Evolutionary conservation across 2,888 invertebrate genomes (phyloP).

Genomic region (Imbricaverruca yamaguchii): DNA sequence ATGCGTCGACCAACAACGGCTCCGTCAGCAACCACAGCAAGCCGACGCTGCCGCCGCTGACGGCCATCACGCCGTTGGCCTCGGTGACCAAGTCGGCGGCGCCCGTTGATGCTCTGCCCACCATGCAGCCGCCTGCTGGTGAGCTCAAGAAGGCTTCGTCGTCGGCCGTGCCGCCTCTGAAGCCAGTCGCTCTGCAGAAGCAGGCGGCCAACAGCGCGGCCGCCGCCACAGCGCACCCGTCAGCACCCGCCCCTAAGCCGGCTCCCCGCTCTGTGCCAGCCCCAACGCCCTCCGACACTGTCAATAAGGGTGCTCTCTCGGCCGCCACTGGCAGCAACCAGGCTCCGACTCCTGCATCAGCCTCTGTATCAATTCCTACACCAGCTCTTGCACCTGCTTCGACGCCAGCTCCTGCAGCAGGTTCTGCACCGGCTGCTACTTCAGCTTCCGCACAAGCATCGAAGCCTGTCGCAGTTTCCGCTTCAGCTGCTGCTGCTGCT

Average conservation of each 20-base stretch:
- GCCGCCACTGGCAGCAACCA: not conserved
- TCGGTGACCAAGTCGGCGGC: not conserved
- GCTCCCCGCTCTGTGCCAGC: not conserved
- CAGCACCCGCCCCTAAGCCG: not conserved
- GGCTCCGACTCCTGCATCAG: not conserved
- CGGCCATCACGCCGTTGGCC: not conserved
- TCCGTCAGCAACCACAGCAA: not conserved
- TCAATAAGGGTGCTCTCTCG: no score
- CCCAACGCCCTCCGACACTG: not conserved
- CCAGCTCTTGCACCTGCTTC: not conserved
- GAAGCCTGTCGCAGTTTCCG: not conserved
- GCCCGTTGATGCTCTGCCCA: not conserved
- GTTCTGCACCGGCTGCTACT: not conserved
- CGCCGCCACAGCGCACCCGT: not conserved
- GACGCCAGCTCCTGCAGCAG: not conserved
- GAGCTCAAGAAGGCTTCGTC: not conserved
- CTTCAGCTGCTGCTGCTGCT: not conserved
- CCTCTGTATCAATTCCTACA: not conserved
- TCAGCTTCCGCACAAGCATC: not conserved
- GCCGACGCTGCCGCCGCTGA: not conserved
- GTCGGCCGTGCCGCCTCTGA: not conserved
- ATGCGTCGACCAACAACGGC: constrained; percentile 3
- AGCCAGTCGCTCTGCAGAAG: not conserved
- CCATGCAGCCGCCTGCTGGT: not conserved
- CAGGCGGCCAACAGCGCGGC: not conserved